Percentiles rank a stretch among this genome's conserved stretches.
These are phyloP conservation scores for Chaenocephalus aceratus DNA, from an alignment of 2,113 vertebrate genomes.

Conservation along the genomic window DNA sequence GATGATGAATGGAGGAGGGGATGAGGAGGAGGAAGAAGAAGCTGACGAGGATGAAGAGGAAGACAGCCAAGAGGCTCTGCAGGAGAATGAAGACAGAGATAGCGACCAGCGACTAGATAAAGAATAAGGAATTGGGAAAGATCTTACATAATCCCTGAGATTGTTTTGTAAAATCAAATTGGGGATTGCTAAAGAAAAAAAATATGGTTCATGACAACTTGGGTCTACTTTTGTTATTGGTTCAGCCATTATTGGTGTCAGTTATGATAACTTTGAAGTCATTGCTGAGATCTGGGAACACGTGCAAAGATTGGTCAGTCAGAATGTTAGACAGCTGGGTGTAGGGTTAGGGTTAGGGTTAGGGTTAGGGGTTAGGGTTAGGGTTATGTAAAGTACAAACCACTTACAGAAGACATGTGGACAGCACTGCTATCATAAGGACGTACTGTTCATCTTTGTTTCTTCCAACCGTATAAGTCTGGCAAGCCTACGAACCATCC, in stretches of 20 bases:
- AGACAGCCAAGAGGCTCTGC: constrained; percentile 87
- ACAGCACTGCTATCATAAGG: not conserved
- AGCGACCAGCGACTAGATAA: constrained; percentile 87
- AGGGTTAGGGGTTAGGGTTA: no score
- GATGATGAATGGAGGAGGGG: constrained; percentile 78
- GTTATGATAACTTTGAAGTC: not conserved
- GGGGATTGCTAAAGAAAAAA: not conserved
- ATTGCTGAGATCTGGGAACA: constrained; percentile 17
- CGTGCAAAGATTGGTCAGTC: not conserved
- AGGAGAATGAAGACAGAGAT: constrained; percentile 90
- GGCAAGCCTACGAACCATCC: not conserved
- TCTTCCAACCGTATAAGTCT: not conserved
- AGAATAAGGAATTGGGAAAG: constrained; percentile 5
- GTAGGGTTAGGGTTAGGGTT: no score
- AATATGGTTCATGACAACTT: constrained; percentile 3
- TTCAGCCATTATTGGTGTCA: constrained; percentile 19
- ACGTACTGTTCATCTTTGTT: not conserved
- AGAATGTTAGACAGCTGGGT: not conserved
- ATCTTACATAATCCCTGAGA: constrained; percentile 5
- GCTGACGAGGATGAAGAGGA: constrained; percentile 84
- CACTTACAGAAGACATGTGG: no score
- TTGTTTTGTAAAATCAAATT: constrained; percentile 28
- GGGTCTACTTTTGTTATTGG: constrained; percentile 14
- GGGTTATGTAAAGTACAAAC: no score
- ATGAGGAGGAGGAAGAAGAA: constrained; percentile 67